Conservation (phyloP, 2,113 vertebrate species). For the Paralichthys olivaceus region DNA sequence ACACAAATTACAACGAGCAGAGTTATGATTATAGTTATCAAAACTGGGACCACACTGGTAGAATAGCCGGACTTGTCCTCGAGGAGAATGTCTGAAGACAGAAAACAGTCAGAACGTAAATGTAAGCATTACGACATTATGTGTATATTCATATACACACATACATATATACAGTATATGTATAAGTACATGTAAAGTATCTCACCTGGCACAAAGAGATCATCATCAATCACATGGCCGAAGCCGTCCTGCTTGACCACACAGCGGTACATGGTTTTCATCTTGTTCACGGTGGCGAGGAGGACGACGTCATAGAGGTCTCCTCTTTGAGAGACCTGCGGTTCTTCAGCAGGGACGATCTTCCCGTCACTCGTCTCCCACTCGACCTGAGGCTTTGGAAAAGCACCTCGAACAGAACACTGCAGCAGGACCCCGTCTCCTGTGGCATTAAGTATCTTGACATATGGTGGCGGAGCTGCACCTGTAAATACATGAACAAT, state of each 20-base stretch:
- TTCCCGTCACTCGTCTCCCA: conserved; percentile 7
- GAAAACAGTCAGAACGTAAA: too few relatives aligned
- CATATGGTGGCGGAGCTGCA: neutral
- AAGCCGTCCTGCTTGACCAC: neutral
- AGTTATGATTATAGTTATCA: too few relatives aligned
- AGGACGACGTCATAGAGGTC: neutral
- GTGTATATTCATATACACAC: too few relatives aligned
- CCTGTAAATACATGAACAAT: neutral
- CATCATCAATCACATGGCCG: neutral
- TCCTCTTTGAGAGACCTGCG: neutral
- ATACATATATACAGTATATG: too few relatives aligned
- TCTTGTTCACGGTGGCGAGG: neutral
- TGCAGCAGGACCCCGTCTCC: neutral
- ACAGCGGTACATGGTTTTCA: neutral
- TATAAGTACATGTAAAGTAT: neutral
- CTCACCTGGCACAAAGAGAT: neutral
- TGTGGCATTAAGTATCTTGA: neutral
- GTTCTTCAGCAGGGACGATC: neutral
- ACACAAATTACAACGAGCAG: too few relatives aligned
- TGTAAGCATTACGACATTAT: neutral
- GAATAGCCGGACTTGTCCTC: too few relatives aligned
- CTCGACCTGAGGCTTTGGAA: neutral
- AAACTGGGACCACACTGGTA: too few relatives aligned
- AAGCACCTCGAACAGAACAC: neutral
- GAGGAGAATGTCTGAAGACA: too few relatives aligned